phyloP scores from a whole-genome alignment of 2,888 invertebrate species.

The Ryuthela nishihirai region DNA sequence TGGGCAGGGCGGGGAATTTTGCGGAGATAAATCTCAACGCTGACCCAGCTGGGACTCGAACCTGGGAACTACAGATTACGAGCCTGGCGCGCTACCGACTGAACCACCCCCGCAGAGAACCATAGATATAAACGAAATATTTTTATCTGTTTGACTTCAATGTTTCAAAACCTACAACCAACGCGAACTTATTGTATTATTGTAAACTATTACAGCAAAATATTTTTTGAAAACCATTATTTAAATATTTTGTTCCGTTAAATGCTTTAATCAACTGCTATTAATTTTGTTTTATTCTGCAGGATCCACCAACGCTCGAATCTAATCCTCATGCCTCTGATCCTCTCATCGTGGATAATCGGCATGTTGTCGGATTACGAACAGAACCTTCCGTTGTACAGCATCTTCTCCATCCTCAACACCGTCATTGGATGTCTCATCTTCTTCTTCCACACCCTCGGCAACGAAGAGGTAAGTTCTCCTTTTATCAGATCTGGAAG shows the following conservation, averaged over 20 bases:
- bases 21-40: too few species aligned
- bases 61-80: too few species aligned
- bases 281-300: constrained; percentile 4
- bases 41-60: too few species aligned
- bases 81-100: too few species aligned
- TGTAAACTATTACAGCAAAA: too few species aligned
- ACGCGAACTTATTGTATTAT: too few species aligned
- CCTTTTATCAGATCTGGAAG: neutral
- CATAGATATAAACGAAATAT: too few species aligned
- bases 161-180: too few species aligned
- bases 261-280: neutral
- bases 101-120: too few species aligned
- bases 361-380: constrained; percentile 45
- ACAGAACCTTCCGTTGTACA: constrained; percentile 45
- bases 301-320: constrained; percentile 45
- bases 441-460: constrained; percentile 44
- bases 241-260: neutral
- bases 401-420: constrained; percentile 45
- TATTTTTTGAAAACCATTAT: neutral
- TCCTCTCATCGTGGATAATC: constrained; percentile 44
- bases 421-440: constrained; percentile 43
- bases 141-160: too few species aligned
- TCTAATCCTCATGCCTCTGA: constrained; percentile 44
- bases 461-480: constrained; percentile 43
- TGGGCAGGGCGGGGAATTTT: too few species aligned